phyloP scores from a whole-genome alignment of 2,113 vertebrate species.

The Micronisus gabar region DNA sequence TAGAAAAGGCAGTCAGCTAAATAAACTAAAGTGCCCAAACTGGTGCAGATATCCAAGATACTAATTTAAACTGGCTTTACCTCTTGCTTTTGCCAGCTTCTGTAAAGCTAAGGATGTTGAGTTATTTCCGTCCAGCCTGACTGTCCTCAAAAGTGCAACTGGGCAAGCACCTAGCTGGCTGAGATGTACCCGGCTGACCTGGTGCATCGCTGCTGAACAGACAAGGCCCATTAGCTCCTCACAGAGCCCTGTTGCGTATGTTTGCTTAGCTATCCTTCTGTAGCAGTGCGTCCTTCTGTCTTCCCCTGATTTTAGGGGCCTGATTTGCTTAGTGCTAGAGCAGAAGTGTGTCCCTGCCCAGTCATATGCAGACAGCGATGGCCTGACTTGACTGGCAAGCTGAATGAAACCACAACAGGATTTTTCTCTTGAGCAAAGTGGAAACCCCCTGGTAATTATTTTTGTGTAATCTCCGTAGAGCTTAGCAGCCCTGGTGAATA shows the following conservation, averaged over 20 bases:
- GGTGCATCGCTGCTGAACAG: background rate
- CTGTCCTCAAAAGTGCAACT: background rate
- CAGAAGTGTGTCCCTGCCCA: background rate
- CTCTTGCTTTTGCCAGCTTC: background rate
- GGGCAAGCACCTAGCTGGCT: background rate
- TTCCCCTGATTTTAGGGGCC: background rate
- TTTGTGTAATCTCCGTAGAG: background rate
- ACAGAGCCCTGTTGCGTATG: fast-evolving
- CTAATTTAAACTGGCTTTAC: background rate
- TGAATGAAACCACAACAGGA: background rate
- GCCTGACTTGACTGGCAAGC: background rate
- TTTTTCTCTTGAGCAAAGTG: background rate
- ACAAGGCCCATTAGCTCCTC: background rate
- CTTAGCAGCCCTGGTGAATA: background rate
- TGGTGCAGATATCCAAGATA: fast-evolving
- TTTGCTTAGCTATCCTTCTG: background rate
- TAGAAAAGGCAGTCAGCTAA: background rate
- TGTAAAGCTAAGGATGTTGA: background rate
- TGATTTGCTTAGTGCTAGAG: background rate
- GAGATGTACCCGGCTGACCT: background rate
- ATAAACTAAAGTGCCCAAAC: background rate
- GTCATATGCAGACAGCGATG: background rate
- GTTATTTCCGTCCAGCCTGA: background rate
- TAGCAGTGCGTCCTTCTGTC: background rate
- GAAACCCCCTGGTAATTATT: background rate